Percentiles rank a stretch among this genome's conserved stretches.
Evolutionary conservation across 2,797 vertebrate species (phyloP).

Genomic region (Sebastiscus tertius): DNA sequence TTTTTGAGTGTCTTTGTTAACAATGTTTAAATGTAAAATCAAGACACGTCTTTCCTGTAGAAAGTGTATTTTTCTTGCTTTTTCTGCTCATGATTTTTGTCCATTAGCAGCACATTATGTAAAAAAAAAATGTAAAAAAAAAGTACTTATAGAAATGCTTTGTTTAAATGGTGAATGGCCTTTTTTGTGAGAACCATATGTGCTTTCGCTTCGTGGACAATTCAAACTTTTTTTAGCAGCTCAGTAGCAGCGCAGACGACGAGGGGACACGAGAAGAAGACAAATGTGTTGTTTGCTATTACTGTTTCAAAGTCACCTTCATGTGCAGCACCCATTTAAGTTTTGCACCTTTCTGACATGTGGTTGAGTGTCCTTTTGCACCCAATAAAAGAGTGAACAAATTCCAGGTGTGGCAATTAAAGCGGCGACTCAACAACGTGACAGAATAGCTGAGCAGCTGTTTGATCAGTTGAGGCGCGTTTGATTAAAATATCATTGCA

Average conservation of each 20-base stretch:
- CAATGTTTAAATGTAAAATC: conserved; percentile 56
- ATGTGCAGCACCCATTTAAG: conserved; percentile 18
- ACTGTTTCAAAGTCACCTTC: conserved; percentile 55
- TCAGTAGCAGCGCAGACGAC: conserved; percentile 26
- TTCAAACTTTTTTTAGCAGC: conserved; percentile 28
- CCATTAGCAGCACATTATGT: conserved; percentile 53
- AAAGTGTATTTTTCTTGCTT: conserved; percentile 50
- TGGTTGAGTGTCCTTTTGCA: conserved; percentile 74
- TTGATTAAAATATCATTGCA: conserved; percentile 33
- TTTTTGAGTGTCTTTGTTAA: conserved; percentile 59
- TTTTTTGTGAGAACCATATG: conserved; percentile 80
- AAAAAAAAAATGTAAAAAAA: conserved; percentile 10
- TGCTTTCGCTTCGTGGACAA: conserved; percentile 74
- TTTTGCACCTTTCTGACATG: conserved; percentile 63
- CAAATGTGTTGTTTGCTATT: conserved; percentile 26
- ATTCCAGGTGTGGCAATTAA: conserved; percentile 26
- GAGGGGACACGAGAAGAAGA: conserved; percentile 11
- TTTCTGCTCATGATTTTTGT: conserved; percentile 66
- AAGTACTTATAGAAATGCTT: conserved; percentile 32
- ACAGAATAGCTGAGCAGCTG: conserved; percentile 4
- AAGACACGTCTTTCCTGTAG: conserved; percentile 37
- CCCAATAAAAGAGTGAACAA: conserved; percentile 66
- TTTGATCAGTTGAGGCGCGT: conserved; percentile 32
- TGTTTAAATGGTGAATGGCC: conserved; percentile 73
- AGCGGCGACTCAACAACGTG: background rate